Evolutionary conservation across 2,113 vertebrate species (phyloP).

Genomic region (Dolichallabes microphthalmus): DNA sequence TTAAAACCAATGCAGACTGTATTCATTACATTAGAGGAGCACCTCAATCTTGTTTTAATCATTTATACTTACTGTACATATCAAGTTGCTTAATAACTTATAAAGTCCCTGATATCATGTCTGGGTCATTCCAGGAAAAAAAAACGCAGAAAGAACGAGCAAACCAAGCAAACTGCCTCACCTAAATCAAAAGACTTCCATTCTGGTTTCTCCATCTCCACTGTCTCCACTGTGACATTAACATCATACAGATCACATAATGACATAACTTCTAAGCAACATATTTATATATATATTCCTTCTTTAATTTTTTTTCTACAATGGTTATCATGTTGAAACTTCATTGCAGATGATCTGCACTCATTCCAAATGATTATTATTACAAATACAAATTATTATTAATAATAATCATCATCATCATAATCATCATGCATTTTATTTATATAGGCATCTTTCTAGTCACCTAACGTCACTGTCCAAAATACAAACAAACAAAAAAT

Average conservation of each 20-base stretch:
- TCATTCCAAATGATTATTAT: too few relatives aligned
- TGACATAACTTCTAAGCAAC: conserved; percentile 13
- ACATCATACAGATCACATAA: conserved; percentile 50
- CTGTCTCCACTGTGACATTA: conserved; percentile 73
- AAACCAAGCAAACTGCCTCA: conserved; percentile 60
- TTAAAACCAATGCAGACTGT: background rate
- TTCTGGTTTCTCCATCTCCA: conserved; percentile 76
- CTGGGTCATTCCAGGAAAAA: background rate
- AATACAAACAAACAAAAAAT: too few relatives aligned
- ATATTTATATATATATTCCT: too few relatives aligned
- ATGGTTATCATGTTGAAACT: too few relatives aligned
- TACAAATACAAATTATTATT: too few relatives aligned
- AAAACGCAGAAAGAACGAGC: background rate
- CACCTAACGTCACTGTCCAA: too few relatives aligned
- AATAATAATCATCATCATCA: background rate
- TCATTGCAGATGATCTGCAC: too few relatives aligned
- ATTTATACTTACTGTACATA: background rate
- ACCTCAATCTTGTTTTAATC: background rate
- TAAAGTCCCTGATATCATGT: background rate
- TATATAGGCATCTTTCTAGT: too few relatives aligned
- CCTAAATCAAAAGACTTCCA: conserved; percentile 78
- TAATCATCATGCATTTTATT: too few relatives aligned
- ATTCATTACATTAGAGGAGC: background rate
- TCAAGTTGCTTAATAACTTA: background rate
- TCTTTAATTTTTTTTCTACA: too few relatives aligned